Evolutionary conservation across 2,888 invertebrate species (phyloP).

Genomic region (Phaonia tiefii): DNA sequence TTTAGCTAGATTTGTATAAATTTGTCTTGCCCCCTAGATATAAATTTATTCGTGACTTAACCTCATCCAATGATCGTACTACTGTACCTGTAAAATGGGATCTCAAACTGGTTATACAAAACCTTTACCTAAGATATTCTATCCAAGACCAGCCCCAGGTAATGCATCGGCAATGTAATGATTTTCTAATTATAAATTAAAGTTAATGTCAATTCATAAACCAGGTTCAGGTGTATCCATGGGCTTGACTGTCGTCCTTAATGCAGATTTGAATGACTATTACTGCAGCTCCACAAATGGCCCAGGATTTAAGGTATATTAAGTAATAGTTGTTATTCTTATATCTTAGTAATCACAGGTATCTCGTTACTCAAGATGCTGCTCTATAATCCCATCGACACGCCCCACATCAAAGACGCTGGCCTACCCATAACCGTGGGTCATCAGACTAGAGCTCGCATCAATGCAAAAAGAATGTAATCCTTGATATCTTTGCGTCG

Average conservation of each 20-base stretch:
- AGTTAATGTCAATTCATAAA: too few relatives aligned
- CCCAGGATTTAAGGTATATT: slow-evolving; percentile 79
- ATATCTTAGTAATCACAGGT: too few relatives aligned
- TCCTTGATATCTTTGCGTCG: slow-evolving; percentile 83
- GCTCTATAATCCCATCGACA: slow-evolving; percentile 88
- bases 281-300: slow-evolving; percentile 82
- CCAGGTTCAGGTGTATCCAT: slow-evolving; percentile 85
- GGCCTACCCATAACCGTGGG: slow-evolving; percentile 87
- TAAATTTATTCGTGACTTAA: slow-evolving; percentile 45
- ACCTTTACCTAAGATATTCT: slow-evolving; percentile 44
- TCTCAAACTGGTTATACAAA: slow-evolving; percentile 50
- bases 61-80: slow-evolving; percentile 40
- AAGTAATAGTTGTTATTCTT: too few relatives aligned
- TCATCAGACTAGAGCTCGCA: slow-evolving; percentile 85
- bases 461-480: slow-evolving; percentile 85
- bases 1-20: too few relatives aligned
- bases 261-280: slow-evolving; percentile 81
- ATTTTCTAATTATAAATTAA: too few relatives aligned
- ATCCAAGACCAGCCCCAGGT: slow-evolving; percentile 57
- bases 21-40: slow-evolving; percentile 23
- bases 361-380: slow-evolving; percentile 71
- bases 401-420: slow-evolving; percentile 88
- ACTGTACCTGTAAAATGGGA: slow-evolving; percentile 56
- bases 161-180: too few relatives aligned
- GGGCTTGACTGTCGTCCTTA: slow-evolving; percentile 86